Evolutionary conservation across 2,888 invertebrate species (phyloP), one percentile per base, ranked within the genome.

Genomic region (Mythimna loreyi): DNA sequence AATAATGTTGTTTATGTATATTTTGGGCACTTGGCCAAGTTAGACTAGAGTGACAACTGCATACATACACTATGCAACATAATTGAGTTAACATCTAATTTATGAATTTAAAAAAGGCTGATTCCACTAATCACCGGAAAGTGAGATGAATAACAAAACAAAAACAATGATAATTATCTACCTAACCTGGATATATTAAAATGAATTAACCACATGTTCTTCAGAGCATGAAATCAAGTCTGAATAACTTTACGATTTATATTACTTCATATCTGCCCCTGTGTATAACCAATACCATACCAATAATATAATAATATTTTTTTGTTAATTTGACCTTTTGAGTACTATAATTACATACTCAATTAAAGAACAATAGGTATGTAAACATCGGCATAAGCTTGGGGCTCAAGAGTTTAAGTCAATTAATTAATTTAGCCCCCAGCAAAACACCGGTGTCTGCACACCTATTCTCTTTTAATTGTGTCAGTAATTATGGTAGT

Each of bases 1-100:
- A n/a, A n/a, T n/a, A n/a, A n/a, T n/a, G n/a, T n/a, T n/a, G n/a
- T n/a, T n/a, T n/a, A 47, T 59, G 43, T 49, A 43, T 13, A 65
- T n/a, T 21, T 6, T 65, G 21, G 52, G 25, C 49, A 66, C 4
- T 5, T 25, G 52, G 16, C 63, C 50, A 70, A 77, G 13, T 28
- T 21, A 52, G 1, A 45, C 43, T 21, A 50, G 30, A 59, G 9
- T 55, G 58, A 49, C 36, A 52, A n/a, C 8, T 59, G 30, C 50
- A 43, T 43, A 36, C 11, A n/a, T 30, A 50, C 16, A 30, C 47
- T 49, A 9, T 16, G 1, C 16, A 30, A n/a, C 5, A 19, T 13
- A 2, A 40, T 23, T 33, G 3, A 55, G 6, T n/a, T 47, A 13
- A 1, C 1, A 33, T 50, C 6, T n/a, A 55, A 40, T 70, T 52